Conservation (phyloP, 1,140 invertebrate genomes). For the Drosophila aff. region DNA sequence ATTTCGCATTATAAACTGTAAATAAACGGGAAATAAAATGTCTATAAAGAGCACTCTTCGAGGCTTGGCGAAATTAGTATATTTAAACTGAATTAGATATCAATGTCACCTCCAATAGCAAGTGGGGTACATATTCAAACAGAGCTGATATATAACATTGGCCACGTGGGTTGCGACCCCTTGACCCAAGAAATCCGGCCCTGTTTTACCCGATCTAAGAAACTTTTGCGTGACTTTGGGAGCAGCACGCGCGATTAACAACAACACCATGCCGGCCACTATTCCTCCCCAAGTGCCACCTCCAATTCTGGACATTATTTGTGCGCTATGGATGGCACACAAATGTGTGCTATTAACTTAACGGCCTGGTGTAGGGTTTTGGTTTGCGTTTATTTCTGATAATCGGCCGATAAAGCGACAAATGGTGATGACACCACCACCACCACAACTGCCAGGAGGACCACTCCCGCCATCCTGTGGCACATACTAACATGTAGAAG, state of each 20-base stretch:
- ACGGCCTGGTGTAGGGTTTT: constrained; percentile 29
- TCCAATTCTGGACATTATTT: constrained; percentile 31
- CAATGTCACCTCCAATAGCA: background rate
- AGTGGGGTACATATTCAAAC: too few species aligned
- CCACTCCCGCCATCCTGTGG: constrained; percentile 11
- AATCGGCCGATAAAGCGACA: constrained; percentile 74
- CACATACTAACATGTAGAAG: constrained; percentile 31
- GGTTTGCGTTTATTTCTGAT: constrained; percentile 47
- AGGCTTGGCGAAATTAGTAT: background rate
- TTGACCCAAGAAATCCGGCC: background rate
- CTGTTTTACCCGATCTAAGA: background rate
- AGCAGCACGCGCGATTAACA: constrained; percentile 67
- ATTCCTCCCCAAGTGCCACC: background rate
- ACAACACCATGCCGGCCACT: constrained; percentile 40
- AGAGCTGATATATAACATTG: too few species aligned
- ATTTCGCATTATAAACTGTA: constrained; percentile 21
- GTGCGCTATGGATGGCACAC: constrained; percentile 67
- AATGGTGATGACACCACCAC: constrained; percentile 53
- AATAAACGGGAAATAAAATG: constrained; percentile 7
- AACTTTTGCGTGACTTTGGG: constrained; percentile 33
- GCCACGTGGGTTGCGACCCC: background rate
- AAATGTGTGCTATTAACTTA: constrained; percentile 74
- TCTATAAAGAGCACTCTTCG: background rate
- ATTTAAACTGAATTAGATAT: constrained; percentile 7
- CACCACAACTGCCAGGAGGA: constrained; percentile 4